A percentile compares a stretch with the other conserved stretches of the same genome.
Evolutionary conservation across 2,888 invertebrate genomes (phyloP).

Genomic region (Eupeodes luniger): DNA sequence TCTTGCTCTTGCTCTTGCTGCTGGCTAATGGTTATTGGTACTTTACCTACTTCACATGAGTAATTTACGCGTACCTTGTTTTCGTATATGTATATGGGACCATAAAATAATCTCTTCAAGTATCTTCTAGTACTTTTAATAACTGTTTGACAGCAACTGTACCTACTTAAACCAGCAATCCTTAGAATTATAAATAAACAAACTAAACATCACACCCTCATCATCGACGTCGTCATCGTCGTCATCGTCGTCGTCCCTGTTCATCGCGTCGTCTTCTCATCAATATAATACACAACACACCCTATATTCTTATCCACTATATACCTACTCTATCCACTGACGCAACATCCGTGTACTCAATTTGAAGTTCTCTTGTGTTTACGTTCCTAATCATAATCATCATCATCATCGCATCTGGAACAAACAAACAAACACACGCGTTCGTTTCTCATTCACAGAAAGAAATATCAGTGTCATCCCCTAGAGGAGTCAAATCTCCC

Average conservation of each 20-base stretch:
- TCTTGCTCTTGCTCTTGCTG: not conserved
- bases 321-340: not conserved
- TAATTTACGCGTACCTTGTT: not conserved
- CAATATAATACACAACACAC: constrained; percentile 30
- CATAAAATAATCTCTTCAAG: constrained; percentile 28
- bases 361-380: constrained; percentile 55
- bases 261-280: not conserved
- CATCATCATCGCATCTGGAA: constrained; percentile 62
- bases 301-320: not conserved
- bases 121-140: constrained; percentile 59
- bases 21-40: not conserved
- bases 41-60: constrained; percentile 13
- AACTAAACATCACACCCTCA: constrained; percentile 42
- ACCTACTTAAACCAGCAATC: constrained; percentile 42
- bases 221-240: constrained; percentile 3
- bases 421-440: constrained; percentile 47
- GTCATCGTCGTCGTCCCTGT: no score
- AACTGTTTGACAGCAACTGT: constrained; percentile 69
- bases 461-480: constrained; percentile 70
- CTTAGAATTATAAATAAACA: constrained; percentile 64
- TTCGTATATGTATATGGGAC: not conserved
- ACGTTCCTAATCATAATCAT: constrained; percentile 71
- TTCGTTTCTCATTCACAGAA: constrained; percentile 44
- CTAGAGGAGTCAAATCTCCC: constrained; percentile 58
- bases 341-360: constrained; percentile 16